Evolutionary conservation across 2,797 vertebrate genomes (phyloP), one percentile per base, ranked within the genome.

Genomic region (Schizopygopsis pylzovi): DNA sequence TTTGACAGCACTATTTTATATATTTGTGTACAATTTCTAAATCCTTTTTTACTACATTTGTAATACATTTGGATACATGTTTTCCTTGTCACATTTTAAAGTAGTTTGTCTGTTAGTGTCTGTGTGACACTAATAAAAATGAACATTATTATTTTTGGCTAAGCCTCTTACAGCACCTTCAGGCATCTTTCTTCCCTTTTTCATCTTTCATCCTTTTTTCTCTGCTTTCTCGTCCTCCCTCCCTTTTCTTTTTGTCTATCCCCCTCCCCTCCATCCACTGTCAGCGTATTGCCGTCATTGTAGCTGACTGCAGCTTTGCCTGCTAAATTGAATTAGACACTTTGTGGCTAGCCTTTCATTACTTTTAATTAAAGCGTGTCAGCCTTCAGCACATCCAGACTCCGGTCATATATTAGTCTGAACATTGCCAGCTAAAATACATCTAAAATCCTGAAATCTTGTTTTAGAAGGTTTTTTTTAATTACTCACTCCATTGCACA

Each of bases 341-440:
- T 78, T 84, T 79, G 61, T 85, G 41, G 54, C 56, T 65, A 12
- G 61, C 28, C 28, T 70, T 52, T 83, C 63, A 77, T 85, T 89
- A 45, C 54, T 84, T 85, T 72, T 84, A 82, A 87, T 86, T 87
- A 87, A 84, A 84, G 80, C 25, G 9, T 78, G 78, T 68, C 45
- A 76, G 33, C 76, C 20, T 83, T 77, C 61, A 54, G 20, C 81
- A 4, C 81, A 56, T 81, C 63, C 73, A 33, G 28, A 39, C 68
- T 65, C 20, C 13, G n/a, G 59, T 33, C 41, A 61, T 61, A 71
- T 43, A 54, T 76, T 67, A 63, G 39, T 49, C 47, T n/a, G 52
- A 83, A 77, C 18, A 25, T 16, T 39, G 54, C 56, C 59, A 65
- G 43, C 71, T 49, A 52, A 76, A 54, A 72, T 59, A 5, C 25